Conservation (phyloP, 2,113 vertebrate genomes). For the Uria lomvia region DNA sequence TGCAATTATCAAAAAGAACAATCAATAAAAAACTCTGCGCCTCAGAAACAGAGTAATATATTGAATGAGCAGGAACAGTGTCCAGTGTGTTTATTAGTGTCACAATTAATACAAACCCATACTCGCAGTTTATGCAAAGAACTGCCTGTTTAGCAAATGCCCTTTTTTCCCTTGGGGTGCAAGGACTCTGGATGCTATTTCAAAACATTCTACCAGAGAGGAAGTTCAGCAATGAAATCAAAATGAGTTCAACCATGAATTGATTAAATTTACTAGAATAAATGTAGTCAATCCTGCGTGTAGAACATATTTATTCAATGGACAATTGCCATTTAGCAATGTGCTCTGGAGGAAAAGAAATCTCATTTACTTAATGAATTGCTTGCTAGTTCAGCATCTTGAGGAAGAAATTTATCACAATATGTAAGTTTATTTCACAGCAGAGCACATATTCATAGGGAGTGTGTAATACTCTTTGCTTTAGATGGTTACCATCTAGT, state of each 20-base stretch:
- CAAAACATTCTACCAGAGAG: background rate
- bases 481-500: background rate
- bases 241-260: slow-evolving; percentile 17
- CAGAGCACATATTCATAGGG: background rate
- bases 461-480: background rate
- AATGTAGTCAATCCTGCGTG: slow-evolving; percentile 10
- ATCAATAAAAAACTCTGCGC: background rate
- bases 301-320: slow-evolving; percentile 24
- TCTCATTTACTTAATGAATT: slow-evolving; percentile 33
- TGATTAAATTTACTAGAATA: slow-evolving; percentile 44
- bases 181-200: background rate
- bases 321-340: slow-evolving; percentile 39
- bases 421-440: background rate
- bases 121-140: background rate
- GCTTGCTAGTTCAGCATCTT: background rate
- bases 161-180: background rate
- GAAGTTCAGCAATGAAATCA: slow-evolving; percentile 2
- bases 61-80: background rate
- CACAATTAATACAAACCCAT: background rate
- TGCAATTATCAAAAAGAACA: background rate
- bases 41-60: background rate
- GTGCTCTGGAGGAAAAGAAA: background rate
- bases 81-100: background rate
- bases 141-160: background rate
- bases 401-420: slow-evolving; percentile 14